These are phyloP conservation scores for Hirtodrosophila confusa DNA, from an alignment of 2,888 invertebrate genomes.

Conservation along the genomic window DNA sequence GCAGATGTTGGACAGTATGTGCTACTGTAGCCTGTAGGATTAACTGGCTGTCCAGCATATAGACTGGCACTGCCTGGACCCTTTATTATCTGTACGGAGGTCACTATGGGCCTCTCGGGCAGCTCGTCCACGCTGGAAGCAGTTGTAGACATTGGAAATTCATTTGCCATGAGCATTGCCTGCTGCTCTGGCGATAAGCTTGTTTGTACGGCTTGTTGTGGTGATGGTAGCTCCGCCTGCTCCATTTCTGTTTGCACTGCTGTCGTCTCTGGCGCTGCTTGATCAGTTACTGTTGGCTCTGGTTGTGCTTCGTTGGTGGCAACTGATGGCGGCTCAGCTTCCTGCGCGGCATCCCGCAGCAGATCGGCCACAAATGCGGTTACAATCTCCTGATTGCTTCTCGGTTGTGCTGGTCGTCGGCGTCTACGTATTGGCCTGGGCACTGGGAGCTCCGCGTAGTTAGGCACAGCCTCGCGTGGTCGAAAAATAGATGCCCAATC, in stretches of 20 bases:
- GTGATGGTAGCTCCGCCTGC: too few relatives aligned
- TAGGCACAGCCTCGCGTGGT: conserved; percentile 14
- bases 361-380: conserved; percentile 36
- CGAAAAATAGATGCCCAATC: conserved; percentile 47
- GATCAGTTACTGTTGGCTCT: neutral
- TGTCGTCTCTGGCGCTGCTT: too few relatives aligned
- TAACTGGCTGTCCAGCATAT: neutral
- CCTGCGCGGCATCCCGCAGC: conserved; percentile 11
- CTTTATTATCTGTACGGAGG: conserved; percentile 15
- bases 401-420: conserved; percentile 1
- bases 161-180: too few relatives aligned
- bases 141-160: too few relatives aligned
- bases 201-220: too few relatives aligned
- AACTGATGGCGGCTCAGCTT: neutral
- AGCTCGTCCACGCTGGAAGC: neutral
- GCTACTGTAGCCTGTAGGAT: neutral
- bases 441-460: conserved; percentile 8
- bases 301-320: neutral
- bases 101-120: conserved; percentile 32
- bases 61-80: neutral
- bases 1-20: too few relatives aligned
- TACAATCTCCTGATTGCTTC: conserved; percentile 22
- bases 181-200: neutral
- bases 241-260: too few relatives aligned
- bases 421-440: neutral